Evolutionary conservation across 2,113 vertebrate species (phyloP), one percentile per base, ranked within the genome.

Genomic region (Myrmecobius fasciatus): DNA sequence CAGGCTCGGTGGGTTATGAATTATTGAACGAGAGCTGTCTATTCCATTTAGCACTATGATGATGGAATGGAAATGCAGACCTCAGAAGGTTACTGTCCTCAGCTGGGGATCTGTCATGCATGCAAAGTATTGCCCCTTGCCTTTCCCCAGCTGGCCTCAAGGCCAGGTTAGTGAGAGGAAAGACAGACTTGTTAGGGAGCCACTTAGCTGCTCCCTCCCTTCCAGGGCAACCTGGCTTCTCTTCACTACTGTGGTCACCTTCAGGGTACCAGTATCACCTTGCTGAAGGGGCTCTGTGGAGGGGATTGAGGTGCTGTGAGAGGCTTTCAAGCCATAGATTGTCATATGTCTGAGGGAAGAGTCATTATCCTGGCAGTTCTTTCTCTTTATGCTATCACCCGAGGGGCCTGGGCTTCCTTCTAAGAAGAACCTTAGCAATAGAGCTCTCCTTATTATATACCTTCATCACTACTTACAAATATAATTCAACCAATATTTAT

Each of bases 1-100:
- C 67, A 46, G 51, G 3, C 83, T 28, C 17, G 0, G 5, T 1
- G 9, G 54, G 75, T 48, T 91, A 75, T 95, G 93, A 93, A 97
- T 97, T 97, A 96, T 89, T 95, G 93, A 97, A 89, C 0, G 89
- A 43, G 26, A 94, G 75, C 53, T 88, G 95, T 96, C 97, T 94
- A 54, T 93, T 97, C 53, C 43, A 67, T 56, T 98, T 92, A 60
- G 47, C 56, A 11, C 0, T 0, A 92, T 7, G 89, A 96, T 92
- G 96, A 95, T 54, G 67, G 93, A 94, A 96, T 46, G 92, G 83
- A 90, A 96, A 92, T 0, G 1, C 0, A 20, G 52, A 53, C 46
- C 0, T 0, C 36, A 53, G 91, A 46, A 60, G 52, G 46, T 53
- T 52, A 0, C 0, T 7, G 89, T 95, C 54, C 95, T 93, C 0